Base-by-base conservation (phyloP, 2,797 vertebrate species). In the Mionectes olivaceus region DNA sequence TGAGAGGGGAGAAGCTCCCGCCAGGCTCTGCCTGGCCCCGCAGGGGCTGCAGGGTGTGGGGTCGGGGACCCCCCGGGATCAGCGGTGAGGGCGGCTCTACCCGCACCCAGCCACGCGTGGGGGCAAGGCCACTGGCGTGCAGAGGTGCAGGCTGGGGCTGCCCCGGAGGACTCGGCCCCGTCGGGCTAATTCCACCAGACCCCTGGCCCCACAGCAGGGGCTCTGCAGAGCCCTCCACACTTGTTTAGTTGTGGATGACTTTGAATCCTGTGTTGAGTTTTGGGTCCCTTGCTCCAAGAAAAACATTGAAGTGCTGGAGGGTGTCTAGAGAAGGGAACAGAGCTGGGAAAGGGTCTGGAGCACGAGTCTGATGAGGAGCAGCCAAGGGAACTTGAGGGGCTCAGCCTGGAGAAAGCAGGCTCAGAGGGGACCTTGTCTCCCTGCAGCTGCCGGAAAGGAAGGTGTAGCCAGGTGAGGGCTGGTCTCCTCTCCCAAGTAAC, bases 191-290 rank as follows among this genome's bases (percentile, higher is more conserved):
- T 50, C 35, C 30, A 41, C 32, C 19, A 19, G 16, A 4, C 7
- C 17, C 18, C 32, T 2, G 4, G 24, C 14, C 46, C 21, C 9
- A 0, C 0, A 10, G 56, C 27, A 19, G 84, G 50, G 67, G 56
- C 56, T 39, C 79, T 44, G 71, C 5, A 7, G 68, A 60, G 50
- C 12, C 12, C 0, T 1, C 50, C 8, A 39, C 27, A 7, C 19
- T 41, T 1, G 0, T 23, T 18, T 2, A 7, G 4, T 27, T 37
- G 61, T 11, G 37, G 28, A 1, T 67, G 65, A 47, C 16, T 13
- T 64, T 32, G 50, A 69, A 69, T 52, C 13, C 33, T 41, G 9
- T 9, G 33, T 13, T 52, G 39, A 21, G 39, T 33, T 81, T 60
- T 75, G 77, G 53, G 25, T 8, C 30, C 17, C 53, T 74, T 0